Evolutionary conservation across 2,888 invertebrate genomes (phyloP).

Genomic region (Papilio gigon): DNA sequence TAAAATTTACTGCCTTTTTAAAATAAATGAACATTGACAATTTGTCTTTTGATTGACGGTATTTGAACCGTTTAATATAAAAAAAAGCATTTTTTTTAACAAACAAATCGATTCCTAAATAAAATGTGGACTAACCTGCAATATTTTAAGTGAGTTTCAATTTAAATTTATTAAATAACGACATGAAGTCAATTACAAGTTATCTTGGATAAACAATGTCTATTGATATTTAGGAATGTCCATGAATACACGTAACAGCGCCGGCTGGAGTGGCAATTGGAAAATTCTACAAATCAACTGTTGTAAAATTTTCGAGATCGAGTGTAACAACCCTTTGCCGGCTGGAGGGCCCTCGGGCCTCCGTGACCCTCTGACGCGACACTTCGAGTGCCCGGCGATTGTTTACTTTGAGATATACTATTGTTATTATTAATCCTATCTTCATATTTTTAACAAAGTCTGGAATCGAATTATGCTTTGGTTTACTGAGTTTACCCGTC

Average conservation of each 20-base stretch:
- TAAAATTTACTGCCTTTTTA: no score
- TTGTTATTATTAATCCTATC: slow-evolving; percentile 26
- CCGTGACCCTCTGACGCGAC: slow-evolving; percentile 55
- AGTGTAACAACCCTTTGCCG: slow-evolving; percentile 76
- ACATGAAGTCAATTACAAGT: background rate
- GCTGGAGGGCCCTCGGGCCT: slow-evolving; percentile 54
- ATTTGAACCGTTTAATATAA: no score
- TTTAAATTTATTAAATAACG: no score
- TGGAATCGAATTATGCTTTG: background rate
- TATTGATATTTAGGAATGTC: slow-evolving; percentile 42
- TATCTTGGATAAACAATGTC: background rate
- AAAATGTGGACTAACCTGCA: no score
- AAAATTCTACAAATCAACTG: slow-evolving; percentile 76
- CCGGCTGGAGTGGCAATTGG: slow-evolving; percentile 63
- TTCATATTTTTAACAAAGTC: slow-evolving; percentile 2
- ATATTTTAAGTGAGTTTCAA: no score
- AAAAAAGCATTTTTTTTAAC: no score
- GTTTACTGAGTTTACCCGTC: background rate
- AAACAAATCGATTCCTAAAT: no score
- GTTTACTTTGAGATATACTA: slow-evolving; percentile 35
- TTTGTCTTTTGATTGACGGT: no score
- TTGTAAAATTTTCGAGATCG: slow-evolving; percentile 67
- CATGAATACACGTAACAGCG: slow-evolving; percentile 53
- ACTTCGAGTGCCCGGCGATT: slow-evolving; percentile 47
- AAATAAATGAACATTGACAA: no score